A percentile compares a stretch with the other conserved stretches of the same genome.
These are phyloP conservation scores for Rhyacophila evoluta DNA, from an alignment of 2,888 invertebrate species.

Conservation along the genomic window DNA sequence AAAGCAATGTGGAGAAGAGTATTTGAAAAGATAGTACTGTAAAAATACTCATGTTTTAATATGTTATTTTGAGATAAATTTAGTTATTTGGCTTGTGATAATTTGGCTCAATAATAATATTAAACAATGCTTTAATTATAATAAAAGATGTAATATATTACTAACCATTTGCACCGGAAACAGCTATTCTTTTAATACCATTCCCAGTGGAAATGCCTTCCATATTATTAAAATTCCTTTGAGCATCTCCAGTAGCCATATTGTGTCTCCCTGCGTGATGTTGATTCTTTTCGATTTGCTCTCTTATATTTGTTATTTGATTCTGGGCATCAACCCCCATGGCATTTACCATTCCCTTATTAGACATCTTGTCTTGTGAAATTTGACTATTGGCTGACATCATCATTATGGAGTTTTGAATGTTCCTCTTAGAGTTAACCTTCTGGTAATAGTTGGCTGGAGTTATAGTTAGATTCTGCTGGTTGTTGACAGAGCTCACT, in stretches of 20 bases:
- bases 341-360: constrained; percentile 38
- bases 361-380: constrained; percentile 40
- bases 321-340: constrained; percentile 45
- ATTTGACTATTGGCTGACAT: constrained; percentile 39
- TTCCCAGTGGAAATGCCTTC: constrained; percentile 43
- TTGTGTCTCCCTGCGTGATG: constrained; percentile 29
- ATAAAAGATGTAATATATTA: background rate
- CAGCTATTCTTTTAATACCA: constrained; percentile 46
- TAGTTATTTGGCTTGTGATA: too few relatives aligned
- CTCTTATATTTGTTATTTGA: constrained; percentile 40
- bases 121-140: too few relatives aligned
- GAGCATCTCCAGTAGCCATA: constrained; percentile 35
- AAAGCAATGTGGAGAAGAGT: too few relatives aligned
- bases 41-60: too few relatives aligned
- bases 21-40: too few relatives aligned
- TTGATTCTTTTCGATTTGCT: constrained; percentile 42
- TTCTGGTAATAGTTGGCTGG: constrained; percentile 64
- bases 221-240: constrained; percentile 46
- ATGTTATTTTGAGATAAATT: too few relatives aligned
- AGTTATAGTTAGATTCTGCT: constrained; percentile 62
- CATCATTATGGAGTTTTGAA: constrained; percentile 57
- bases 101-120: too few relatives aligned
- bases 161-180: constrained; percentile 51
- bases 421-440: constrained; percentile 63
- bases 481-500: constrained; percentile 58